Conservation (phyloP, 1,140 invertebrate genomes). For the Thrips palmi region DNA sequence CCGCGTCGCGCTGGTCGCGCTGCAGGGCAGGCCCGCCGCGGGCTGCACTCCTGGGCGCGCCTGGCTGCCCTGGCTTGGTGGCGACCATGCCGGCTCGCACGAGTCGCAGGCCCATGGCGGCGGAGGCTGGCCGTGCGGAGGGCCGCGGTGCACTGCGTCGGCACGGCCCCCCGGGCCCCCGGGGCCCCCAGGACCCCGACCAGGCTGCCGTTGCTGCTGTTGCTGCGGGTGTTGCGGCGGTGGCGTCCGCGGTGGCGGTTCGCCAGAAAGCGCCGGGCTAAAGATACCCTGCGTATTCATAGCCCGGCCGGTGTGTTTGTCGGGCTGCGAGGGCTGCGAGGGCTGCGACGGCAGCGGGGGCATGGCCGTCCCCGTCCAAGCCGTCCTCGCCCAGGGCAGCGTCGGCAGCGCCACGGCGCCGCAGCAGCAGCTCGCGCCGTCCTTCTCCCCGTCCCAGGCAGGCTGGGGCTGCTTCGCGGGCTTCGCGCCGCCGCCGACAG, state of each 20-base stretch:
- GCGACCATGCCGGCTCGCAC: too few species aligned
- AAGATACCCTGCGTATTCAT: not conserved
- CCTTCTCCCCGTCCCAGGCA: slow-evolving; percentile 13
- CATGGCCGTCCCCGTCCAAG: slow-evolving; percentile 2
- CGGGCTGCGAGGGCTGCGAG: not conserved
- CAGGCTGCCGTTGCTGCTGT: slow-evolving; percentile 9
- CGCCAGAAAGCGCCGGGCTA: slow-evolving; percentile 4
- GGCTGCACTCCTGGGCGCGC: too few species aligned
- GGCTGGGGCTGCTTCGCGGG: slow-evolving; percentile 20
- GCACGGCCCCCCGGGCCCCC: not conserved
- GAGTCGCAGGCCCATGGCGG: slow-evolving; percentile 6
- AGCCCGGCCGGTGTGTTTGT: slow-evolving; percentile 6
- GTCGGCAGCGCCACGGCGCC: not conserved
- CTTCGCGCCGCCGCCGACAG: slow-evolving; percentile 20
- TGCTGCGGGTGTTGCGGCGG: slow-evolving; percentile 8
- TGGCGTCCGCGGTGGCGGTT: slow-evolving; percentile 11
- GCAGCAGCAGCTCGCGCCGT: slow-evolving; percentile 5
- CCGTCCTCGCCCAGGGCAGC: not conserved
- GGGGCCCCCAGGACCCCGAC: slow-evolving; percentile 2
- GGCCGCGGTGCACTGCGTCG: not conserved
- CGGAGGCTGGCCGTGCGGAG: slow-evolving; percentile 7
- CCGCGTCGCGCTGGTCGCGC: too few species aligned
- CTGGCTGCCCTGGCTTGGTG: too few species aligned
- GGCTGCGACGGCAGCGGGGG: not conserved
- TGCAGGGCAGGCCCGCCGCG: too few species aligned